Conservation (phyloP, 2,113 vertebrate genomes). For the Talpa occidentalis region DNA sequence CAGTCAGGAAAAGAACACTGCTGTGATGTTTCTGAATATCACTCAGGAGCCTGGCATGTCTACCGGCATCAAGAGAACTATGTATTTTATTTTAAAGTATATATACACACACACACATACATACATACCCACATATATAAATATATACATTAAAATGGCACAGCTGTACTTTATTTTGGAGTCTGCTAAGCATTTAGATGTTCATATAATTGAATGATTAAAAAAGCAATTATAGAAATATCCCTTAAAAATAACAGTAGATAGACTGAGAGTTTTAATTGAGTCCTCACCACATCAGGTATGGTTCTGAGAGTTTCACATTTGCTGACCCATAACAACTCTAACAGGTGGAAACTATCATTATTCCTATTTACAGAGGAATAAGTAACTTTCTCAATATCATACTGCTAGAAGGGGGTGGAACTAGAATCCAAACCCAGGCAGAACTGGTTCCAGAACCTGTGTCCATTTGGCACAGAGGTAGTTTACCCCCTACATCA, state of each 20-base stretch:
- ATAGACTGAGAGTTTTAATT: background rate
- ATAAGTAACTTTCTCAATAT: background rate
- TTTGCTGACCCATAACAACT: background rate
- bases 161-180: too few relatives aligned
- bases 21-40: too few relatives aligned
- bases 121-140: too few relatives aligned
- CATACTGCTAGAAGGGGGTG: background rate
- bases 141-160: too few relatives aligned
- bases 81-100: too few relatives aligned
- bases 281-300: background rate
- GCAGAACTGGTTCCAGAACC: background rate
- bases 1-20: too few relatives aligned
- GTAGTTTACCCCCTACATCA: background rate
- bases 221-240: too few relatives aligned
- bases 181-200: too few relatives aligned
- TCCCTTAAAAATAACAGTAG: background rate
- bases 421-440: background rate
- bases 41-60: too few relatives aligned
- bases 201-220: too few relatives aligned
- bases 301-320: background rate
- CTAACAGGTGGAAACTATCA: background rate
- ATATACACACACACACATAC: too few relatives aligned
- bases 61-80: too few relatives aligned
- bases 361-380: background rate
- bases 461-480: background rate